Percentiles rank a stretch among this genome's conserved stretches.
Evolutionary conservation across 1,140 invertebrate species (phyloP).

Genomic region (Archegozetes longisetosus): DNA sequence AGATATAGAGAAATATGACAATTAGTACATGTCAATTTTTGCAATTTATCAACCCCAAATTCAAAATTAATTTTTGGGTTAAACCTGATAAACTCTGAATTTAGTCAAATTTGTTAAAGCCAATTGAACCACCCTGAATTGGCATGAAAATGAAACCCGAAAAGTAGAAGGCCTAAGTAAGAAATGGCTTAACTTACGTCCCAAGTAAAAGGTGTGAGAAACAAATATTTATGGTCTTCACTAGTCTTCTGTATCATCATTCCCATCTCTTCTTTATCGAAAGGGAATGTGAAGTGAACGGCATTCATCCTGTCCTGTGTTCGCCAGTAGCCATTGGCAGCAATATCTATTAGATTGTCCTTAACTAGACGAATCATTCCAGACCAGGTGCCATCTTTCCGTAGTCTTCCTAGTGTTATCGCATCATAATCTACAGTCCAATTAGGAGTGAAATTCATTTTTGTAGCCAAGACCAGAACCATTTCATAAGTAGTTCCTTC

Average conservation of each 20-base stretch:
- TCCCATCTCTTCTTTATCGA: conserved; percentile 59
- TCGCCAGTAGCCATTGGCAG: conserved; percentile 51
- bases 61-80: too few relatives aligned
- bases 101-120: too few relatives aligned
- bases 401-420: conserved; percentile 17
- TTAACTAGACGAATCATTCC: conserved; percentile 26
- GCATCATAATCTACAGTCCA: conserved; percentile 17
- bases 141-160: too few relatives aligned
- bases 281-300: conserved; percentile 59
- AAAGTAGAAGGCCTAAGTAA: not conserved
- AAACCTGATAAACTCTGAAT: too few relatives aligned
- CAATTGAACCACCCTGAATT: too few relatives aligned
- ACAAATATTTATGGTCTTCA: conserved; percentile 50
- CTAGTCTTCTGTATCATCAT: conserved; percentile 52
- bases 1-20: too few relatives aligned
- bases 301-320: conserved; percentile 39
- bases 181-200: conserved; percentile 22
- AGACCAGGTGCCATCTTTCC: conserved; percentile 22
- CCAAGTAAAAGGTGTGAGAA: conserved; percentile 62
- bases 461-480: conserved; percentile 50
- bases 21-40: too few relatives aligned
- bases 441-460: conserved; percentile 55
- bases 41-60: too few relatives aligned
- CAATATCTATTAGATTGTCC: conserved; percentile 42
- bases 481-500: conserved; percentile 43